Base-by-base conservation (phyloP, 2,888 invertebrate genomes). In the Zygaena filipendulae region DNA sequence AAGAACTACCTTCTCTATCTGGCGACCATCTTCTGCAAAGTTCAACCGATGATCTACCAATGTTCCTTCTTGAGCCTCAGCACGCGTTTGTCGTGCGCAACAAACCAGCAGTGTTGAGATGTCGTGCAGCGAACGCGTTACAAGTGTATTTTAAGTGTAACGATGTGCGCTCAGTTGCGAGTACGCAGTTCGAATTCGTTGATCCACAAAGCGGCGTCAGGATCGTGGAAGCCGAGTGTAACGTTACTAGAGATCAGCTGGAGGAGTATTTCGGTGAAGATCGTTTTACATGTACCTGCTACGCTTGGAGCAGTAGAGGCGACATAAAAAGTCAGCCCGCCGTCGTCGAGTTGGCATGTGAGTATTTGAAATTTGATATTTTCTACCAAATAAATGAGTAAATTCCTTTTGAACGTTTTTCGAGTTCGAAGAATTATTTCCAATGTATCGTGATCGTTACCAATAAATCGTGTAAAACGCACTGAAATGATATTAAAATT, bases 221-320 rank as follows among this genome's bases (percentile, higher is more conserved):
- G 45, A 89, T 92, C 57, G 88, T 92, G 45, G 95, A 95, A 60
- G 90, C 90, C 23, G 90, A 91, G 46, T 87, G 92, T 43, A 93
- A 94, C 59, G 88, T 96, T 43, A 91, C 91, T 21, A 84, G 95
- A 41, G 90, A 93, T 67, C 90, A 92, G 59, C 91, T 97, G 44
- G 96, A 97, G 55, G 95, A 96, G 59, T 95, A 92, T 71, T 94
- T 93, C 54, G 94, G 93, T 35, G 88, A 90, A 54, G 92, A 92
- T 31, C 86, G 90, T 46, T 95, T 92, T 66, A 92, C 91, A 50
- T 98, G 97, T 72, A 92, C 95, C 49, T 98, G 97, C 62, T 87
- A 90, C 54, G 97, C 97, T 18, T 95, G 94, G 90, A 91, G 91
- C 37, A 90, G 92, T 39, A 84, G 90, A 33, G 93, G 92, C 8